Evolutionary conservation across 2,113 vertebrate genomes (phyloP), one percentile per base, ranked within the genome.

Genomic region (Coracopsis vasa): DNA sequence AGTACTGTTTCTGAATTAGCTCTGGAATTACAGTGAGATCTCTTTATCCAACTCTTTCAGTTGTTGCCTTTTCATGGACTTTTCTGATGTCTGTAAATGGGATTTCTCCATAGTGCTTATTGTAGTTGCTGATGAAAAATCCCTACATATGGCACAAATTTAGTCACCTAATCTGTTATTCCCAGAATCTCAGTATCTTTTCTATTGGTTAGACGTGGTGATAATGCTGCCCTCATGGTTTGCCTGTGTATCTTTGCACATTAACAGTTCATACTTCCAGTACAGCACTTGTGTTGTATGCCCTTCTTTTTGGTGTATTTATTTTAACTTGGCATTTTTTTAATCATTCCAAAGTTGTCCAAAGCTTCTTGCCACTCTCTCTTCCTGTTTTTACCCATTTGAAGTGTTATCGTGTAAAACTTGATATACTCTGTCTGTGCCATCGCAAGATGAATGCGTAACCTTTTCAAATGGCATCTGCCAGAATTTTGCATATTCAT

Each of bases 381-480:
- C 10, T 88, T 95, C 11, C 37, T 79, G 7, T 0, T 58, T 82
- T 83, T 88, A 56, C 25, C 23, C 9, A 9, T 16, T 27, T 69
- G 37, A 93, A 77, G 9, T 42, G 29, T 75, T 93, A 42, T 6
- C 31, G 6, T 60, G 25, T 91, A 72, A 69, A 92, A 77, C 25
- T 37, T 58, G 29, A 54, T 89, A 62, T 58, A 79, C 33, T 2
- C 13, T 78, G 7, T 64, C 35, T 67, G 10, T 60, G 39, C 23
- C 13, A 50, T 80, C 6, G 6, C 53, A 84, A 65, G 72, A 69
- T 80, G 60, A 93, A 89, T n/a, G 37, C 12, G 15, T 94, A 86
- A 94, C 74, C 92, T 86, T 96, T 94, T 67, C 80, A 88, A 92
- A 91, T 80, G 53, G 51, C 67, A 72, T 67, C 56, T 83, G 62